Conservation (phyloP, 2,888 invertebrate species). For the Pyrocoelia pectoralis region DNA sequence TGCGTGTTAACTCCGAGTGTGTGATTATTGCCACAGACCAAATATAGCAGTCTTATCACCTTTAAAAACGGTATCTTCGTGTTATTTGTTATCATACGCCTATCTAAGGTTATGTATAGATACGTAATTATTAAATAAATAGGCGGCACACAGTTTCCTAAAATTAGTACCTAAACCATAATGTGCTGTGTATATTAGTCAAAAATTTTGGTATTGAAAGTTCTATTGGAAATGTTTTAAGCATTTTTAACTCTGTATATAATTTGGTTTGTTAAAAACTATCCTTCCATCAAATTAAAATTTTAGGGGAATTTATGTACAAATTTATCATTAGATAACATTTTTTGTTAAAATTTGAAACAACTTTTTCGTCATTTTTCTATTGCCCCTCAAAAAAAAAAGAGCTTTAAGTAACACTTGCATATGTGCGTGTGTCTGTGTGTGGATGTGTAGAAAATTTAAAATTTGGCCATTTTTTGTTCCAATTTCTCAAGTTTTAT, state of each 20-base stretch:
- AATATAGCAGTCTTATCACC: constrained; percentile 30
- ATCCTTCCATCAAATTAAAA: neutral
- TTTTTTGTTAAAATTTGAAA: neutral
- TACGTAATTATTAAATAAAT: neutral
- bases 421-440: neutral
- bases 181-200: constrained; percentile 1
- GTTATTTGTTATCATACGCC: constrained; percentile 10
- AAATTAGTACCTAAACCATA: neutral
- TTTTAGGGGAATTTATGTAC: neutral
- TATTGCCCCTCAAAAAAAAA: neutral
- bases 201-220: neutral
- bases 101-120: constrained; percentile 3
- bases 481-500: neutral
- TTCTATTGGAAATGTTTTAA: neutral
- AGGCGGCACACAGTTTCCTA: neutral
- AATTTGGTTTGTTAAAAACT: neutral
- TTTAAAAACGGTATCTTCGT: constrained; percentile 12
- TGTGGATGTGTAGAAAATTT: neutral
- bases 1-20: constrained; percentile 54
- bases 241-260: neutral
- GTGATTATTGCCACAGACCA: constrained; percentile 40
- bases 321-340: neutral
- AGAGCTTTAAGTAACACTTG: neutral
- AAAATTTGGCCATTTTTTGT: neutral
- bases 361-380: neutral